Evolutionary conservation across 2,113 vertebrate genomes (phyloP), one percentile per base, ranked within the genome.

Genomic region (Pionites leucogaster): DNA sequence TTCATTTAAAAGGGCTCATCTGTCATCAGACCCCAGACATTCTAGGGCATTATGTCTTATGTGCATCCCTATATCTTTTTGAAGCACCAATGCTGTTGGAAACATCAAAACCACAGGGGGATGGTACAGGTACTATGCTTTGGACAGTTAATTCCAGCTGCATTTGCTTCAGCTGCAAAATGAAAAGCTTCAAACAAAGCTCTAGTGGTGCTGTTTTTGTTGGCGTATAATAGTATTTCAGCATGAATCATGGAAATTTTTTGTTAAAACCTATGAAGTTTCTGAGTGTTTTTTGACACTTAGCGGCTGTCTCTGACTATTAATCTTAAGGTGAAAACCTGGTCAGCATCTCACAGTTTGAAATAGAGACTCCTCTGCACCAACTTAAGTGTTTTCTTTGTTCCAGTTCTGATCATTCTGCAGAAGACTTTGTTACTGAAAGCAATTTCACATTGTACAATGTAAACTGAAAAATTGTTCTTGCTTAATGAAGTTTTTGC

Each of bases 401-500:
- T 92, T 82, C 62, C n/a, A 68, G 37, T 82, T 87, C 49, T 65
- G 77, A 92, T 82, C 29, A n/a, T 82, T 92, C 57, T 69, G 65
- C 62, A 57, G 70, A 94, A 78, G 74, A 87, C 78, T 94, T 94
- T 82, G 81, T 85, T 87, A 89, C 44, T 69, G 70, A 95, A 87
- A 87, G 49, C 65, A 92, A 87, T 97, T 95, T 95, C 65, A 88
- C 39, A 17, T 27, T 27, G 15, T 63, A 87, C 50, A 60, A 27
- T 46, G 41, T 44, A 94, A 90, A 88, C 82, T 91, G 80, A 96
- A 94, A 92, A 49, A 92, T 75, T 95, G 50, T 91, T 93, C 76
- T 72, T 68, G 60, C 47, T 82, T 64, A 93, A 94, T 94, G 75
- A 87, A 84, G 57, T 94, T 93, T 95, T 97, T 96, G 91, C 72